phyloP scores from a whole-genome alignment of 2,888 invertebrate genomes.

The Hoplodrina ambigua region DNA sequence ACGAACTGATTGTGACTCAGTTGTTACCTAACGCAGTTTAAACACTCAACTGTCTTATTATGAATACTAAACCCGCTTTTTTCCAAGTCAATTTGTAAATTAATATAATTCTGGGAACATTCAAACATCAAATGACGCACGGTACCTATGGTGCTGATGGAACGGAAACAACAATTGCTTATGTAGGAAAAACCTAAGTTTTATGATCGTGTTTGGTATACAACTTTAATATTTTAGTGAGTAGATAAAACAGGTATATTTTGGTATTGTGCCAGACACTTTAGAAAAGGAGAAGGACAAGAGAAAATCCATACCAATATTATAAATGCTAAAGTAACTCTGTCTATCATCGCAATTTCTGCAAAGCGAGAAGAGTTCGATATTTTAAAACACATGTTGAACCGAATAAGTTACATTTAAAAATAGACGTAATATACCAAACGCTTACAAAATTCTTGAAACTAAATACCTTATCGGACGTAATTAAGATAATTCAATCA shows the following conservation, averaged over 20 bases:
- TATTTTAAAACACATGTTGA: neutral
- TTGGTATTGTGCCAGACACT: neutral
- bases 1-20: constrained; percentile 48
- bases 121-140: constrained; percentile 29
- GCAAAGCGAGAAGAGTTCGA: neutral
- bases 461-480: constrained; percentile 41
- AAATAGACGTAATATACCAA: constrained; percentile 1
- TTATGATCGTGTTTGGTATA: constrained; percentile 18
- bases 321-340: too few relatives aligned
- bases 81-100: constrained; percentile 32
- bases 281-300: neutral
- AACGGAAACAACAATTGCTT: constrained; percentile 7
- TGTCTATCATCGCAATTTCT: too few relatives aligned
- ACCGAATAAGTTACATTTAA: neutral
- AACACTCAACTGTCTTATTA: constrained; percentile 40
- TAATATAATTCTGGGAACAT: constrained; percentile 17
- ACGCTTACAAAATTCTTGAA: neutral
- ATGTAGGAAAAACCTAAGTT: constrained; percentile 39
- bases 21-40: constrained; percentile 49
- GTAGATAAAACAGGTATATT: constrained; percentile 2
- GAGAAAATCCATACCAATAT: neutral
- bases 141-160: neutral
- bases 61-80: constrained; percentile 40
- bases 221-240: constrained; percentile 1
- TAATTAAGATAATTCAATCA: constrained; percentile 57